phyloP scores from a whole-genome alignment of 2,113 vertebrate species.

The Tretioscincus oriximinensis region DNA sequence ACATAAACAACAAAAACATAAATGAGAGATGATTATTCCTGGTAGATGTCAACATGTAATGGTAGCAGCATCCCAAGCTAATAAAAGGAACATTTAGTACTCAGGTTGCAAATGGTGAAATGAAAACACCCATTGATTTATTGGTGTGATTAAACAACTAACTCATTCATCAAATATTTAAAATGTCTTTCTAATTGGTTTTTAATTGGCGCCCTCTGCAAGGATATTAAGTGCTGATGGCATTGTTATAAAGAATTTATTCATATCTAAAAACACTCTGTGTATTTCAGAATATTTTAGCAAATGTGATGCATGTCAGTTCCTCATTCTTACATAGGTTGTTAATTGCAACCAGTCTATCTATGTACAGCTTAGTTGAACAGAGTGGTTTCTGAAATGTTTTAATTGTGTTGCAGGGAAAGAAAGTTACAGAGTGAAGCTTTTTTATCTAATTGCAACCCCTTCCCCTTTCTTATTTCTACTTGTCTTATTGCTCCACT shows the following conservation, averaged over 20 bases:
- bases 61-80: neutral
- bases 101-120: slow-evolving; percentile 15
- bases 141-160: slow-evolving; percentile 29
- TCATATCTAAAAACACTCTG: neutral
- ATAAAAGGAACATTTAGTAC: neutral
- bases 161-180: slow-evolving; percentile 30
- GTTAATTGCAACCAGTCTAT: neutral
- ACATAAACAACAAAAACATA: neutral
- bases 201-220: slow-evolving; percentile 31
- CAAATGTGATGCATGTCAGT: neutral
- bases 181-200: slow-evolving; percentile 28
- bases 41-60: neutral
- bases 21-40: neutral
- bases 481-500: no score
- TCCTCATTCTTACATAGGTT: neutral
- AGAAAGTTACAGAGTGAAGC: no score
- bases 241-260: slow-evolving; percentile 15
- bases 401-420: neutral
- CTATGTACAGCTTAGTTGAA: neutral
- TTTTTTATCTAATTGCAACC: neutral
- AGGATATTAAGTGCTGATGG: slow-evolving; percentile 17
- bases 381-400: neutral
- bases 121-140: slow-evolving; percentile 29
- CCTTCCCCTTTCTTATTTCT: no score
- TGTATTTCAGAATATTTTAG: neutral